Evolutionary conservation across 2,888 invertebrate species (phyloP).

Genomic region (Arenicola marina): DNA sequence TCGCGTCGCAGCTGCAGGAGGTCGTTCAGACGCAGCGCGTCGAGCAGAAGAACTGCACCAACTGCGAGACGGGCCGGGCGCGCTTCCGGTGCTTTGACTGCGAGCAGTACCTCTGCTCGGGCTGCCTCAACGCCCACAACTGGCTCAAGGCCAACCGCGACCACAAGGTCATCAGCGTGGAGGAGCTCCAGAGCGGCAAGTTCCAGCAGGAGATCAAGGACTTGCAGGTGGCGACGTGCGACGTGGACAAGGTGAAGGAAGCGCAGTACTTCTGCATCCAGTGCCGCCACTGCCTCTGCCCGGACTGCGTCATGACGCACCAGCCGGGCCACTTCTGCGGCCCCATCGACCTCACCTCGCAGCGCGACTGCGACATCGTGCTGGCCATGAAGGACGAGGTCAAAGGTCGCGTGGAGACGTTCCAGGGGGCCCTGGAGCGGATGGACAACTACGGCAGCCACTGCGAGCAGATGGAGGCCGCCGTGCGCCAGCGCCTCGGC

Average conservation of each 20-base stretch:
- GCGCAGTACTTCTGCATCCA: slow-evolving; percentile 38
- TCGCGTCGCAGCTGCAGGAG: slow-evolving; percentile 40
- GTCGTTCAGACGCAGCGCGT: slow-evolving; percentile 28
- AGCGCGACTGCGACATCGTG: slow-evolving; percentile 39
- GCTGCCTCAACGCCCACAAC: slow-evolving; percentile 46
- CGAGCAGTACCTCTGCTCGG: slow-evolving; percentile 47
- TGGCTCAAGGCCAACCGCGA: slow-evolving; percentile 46
- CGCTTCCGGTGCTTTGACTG: slow-evolving; percentile 44
- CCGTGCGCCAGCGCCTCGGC: neutral
- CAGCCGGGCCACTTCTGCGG: no score
- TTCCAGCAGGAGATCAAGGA: slow-evolving; percentile 47
- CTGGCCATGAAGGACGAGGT: slow-evolving; percentile 11
- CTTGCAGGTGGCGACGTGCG: slow-evolving; percentile 39
- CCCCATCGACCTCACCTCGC: slow-evolving; percentile 25
- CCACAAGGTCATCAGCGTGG: slow-evolving; percentile 40
- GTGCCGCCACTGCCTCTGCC: slow-evolving; percentile 16
- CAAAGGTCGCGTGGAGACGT: slow-evolving; percentile 7
- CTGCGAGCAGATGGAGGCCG: neutral
- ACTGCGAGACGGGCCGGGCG: slow-evolving; percentile 30
- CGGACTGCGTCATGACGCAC: no score
- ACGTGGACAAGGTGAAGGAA: slow-evolving; percentile 31
- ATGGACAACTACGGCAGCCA: neutral
- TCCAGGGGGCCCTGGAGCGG: neutral
- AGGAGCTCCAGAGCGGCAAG: slow-evolving; percentile 43
- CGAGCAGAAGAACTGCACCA: slow-evolving; percentile 31